phyloP scores from a whole-genome alignment of 2,888 invertebrate genomes.

The Drosophila neotestacea region DNA sequence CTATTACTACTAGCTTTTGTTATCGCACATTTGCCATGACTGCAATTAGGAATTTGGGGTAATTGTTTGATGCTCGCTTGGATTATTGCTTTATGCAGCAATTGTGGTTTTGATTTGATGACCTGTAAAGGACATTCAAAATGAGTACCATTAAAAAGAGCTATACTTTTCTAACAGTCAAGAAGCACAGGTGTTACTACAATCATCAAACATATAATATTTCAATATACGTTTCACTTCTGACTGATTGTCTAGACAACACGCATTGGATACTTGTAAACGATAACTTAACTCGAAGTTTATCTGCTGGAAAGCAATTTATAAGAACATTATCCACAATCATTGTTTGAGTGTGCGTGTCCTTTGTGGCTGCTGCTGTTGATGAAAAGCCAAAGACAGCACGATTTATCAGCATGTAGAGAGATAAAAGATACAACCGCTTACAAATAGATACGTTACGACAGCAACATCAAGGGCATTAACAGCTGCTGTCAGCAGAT shows the following conservation, averaged over 20 bases:
- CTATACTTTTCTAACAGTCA: neutral
- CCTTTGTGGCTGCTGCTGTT: constrained; percentile 24
- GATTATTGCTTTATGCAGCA: constrained; percentile 33
- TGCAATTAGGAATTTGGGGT: constrained; percentile 76
- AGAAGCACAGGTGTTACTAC: neutral
- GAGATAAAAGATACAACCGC: constrained; percentile 58
- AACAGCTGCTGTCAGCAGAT: constrained; percentile 66
- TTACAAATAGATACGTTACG: constrained; percentile 32
- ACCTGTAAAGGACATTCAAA: neutral
- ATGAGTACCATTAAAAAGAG: neutral
- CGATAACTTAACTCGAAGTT: neutral
- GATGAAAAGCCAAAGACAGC: constrained; percentile 51
- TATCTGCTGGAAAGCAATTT: neutral
- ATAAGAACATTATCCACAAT: neutral
- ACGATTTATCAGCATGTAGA: constrained; percentile 67
- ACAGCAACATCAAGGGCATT: constrained; percentile 22
- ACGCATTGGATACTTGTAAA: neutral
- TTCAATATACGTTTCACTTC: constrained; percentile 2
- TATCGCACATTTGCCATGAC: constrained; percentile 64
- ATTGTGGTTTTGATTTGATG: constrained; percentile 28
- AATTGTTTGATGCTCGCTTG: constrained; percentile 59
- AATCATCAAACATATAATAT: neutral
- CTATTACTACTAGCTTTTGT: constrained; percentile 18
- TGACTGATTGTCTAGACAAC: constrained; percentile 6
- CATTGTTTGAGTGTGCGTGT: constrained; percentile 13